These are phyloP conservation scores for Cryptomyrus ogoouensis DNA, from an alignment of 2,113 vertebrate genomes.

Conservation along the genomic window DNA sequence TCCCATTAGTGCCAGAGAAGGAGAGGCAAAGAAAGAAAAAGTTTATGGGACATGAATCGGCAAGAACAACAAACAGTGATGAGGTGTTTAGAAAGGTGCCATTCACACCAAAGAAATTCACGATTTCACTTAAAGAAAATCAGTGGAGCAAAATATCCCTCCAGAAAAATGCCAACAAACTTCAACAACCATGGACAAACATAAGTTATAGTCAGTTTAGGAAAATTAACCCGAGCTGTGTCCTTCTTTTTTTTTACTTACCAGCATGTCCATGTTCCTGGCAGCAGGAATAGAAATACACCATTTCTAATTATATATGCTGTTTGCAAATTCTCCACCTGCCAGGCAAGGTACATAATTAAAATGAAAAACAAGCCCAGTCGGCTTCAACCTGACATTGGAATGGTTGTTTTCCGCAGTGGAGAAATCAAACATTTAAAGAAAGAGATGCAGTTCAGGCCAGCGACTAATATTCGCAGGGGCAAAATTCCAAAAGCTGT, in stretches of 20 bases:
- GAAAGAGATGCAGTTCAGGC: neutral
- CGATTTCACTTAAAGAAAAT: neutral
- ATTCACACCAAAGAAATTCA: neutral
- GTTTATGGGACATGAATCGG: too few relatives aligned
- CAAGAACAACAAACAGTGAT: neutral
- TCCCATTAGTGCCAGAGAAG: too few relatives aligned
- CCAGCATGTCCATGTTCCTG: neutral
- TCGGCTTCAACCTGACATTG: neutral
- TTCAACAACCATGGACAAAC: neutral
- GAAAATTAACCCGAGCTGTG: neutral
- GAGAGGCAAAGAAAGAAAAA: too few relatives aligned
- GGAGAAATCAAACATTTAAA: neutral
- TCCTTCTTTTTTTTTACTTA: neutral
- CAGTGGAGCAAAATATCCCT: neutral
- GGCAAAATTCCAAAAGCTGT: neutral
- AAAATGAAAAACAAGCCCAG: neutral
- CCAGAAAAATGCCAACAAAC: neutral
- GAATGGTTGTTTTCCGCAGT: neutral
- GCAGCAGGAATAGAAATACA: neutral
- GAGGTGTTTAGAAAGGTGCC: neutral
- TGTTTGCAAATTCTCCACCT: neutral
- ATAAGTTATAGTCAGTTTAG: neutral
- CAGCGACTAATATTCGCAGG: neutral
- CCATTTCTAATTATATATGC: neutral
- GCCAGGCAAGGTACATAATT: neutral